These are phyloP conservation scores for Tauraco hartlaubi DNA, from an alignment of 2,797 vertebrate species.

Conservation along the genomic window DNA sequence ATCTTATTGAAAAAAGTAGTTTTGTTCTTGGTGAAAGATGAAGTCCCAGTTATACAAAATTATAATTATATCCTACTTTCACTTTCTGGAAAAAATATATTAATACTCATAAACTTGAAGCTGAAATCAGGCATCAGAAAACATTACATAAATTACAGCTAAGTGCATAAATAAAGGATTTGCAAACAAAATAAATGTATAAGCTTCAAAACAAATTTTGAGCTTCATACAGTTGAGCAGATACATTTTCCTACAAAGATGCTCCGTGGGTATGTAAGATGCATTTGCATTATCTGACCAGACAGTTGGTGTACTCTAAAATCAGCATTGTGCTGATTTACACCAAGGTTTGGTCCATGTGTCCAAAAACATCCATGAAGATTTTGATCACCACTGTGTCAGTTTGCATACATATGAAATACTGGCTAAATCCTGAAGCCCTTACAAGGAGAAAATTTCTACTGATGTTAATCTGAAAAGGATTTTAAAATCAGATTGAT, in stretches of 20 bases:
- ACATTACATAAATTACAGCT: slow-evolving; percentile 12
- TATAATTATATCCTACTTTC: neutral
- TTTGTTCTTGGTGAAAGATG: slow-evolving; percentile 16
- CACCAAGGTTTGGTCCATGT: neutral
- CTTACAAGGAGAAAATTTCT: neutral
- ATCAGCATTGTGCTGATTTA: neutral
- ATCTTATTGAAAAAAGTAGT: neutral
- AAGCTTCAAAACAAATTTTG: neutral
- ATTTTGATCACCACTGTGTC: neutral
- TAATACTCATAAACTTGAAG: slow-evolving; percentile 20
- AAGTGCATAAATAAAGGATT: neutral
- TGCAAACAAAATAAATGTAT: slow-evolving; percentile 4
- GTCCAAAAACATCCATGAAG: neutral
- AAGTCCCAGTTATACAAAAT: slow-evolving; percentile 2
- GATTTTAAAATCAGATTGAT: neutral
- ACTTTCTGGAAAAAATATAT: slow-evolving; percentile 15
- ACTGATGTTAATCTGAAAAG: neutral
- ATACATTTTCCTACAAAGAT: neutral
- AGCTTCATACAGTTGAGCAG: slow-evolving; percentile 16
- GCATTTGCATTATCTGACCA: slow-evolving; percentile 16
- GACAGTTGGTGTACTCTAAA: neutral
- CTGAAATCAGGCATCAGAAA: slow-evolving; percentile 7
- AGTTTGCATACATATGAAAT: neutral
- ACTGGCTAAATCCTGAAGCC: slow-evolving; percentile 25
- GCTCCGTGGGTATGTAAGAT: neutral